A percentile compares a stretch with the other conserved stretches of the same genome.
Evolutionary conservation across 92 coral and sea anemone genomes (phyloP).

Genomic region (Pocillopora meandrina): DNA sequence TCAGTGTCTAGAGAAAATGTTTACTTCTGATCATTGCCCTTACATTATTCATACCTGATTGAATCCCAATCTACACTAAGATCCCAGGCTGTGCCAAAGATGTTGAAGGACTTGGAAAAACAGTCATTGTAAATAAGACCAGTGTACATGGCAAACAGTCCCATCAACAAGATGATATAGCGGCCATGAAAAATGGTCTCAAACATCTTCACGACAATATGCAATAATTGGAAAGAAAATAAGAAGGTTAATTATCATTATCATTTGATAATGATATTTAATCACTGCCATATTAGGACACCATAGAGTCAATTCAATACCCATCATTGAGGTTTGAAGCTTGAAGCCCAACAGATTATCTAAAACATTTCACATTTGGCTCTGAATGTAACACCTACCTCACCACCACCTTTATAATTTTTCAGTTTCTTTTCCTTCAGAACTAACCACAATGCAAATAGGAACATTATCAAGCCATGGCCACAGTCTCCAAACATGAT

Average conservation of each 20-base stretch:
- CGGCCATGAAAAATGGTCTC: conserved; percentile 95
- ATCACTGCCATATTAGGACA: no score
- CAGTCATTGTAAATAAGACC: conserved; percentile 93
- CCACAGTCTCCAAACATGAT: conserved; percentile 99
- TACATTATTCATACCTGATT: neutral
- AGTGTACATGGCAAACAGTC: conserved; percentile 87
- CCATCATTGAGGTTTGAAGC: no score
- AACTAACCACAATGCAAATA: conserved; percentile 88
- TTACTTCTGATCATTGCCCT: neutral
- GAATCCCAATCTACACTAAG: conserved; percentile 4
- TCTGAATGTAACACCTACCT: conserved; percentile 49
- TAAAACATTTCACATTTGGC: neutral
- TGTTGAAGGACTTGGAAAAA: conserved; percentile 90
- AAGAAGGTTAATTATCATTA: no score
- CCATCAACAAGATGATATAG: conserved; percentile 93
- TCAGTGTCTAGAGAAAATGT: neutral
- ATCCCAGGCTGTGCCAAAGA: conserved; percentile 91
- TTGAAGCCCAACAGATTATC: no score
- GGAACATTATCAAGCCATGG: conserved; percentile 93
- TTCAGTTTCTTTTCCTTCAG: conserved; percentile 82
- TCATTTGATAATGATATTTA: no score
- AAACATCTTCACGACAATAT: conserved; percentile 65
- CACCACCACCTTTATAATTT: conserved; percentile 88
- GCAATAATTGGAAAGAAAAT: no score
- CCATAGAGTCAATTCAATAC: no score